phyloP scores from a whole-genome alignment of 2,888 invertebrate species.

The Pheosia gnoma region DNA sequence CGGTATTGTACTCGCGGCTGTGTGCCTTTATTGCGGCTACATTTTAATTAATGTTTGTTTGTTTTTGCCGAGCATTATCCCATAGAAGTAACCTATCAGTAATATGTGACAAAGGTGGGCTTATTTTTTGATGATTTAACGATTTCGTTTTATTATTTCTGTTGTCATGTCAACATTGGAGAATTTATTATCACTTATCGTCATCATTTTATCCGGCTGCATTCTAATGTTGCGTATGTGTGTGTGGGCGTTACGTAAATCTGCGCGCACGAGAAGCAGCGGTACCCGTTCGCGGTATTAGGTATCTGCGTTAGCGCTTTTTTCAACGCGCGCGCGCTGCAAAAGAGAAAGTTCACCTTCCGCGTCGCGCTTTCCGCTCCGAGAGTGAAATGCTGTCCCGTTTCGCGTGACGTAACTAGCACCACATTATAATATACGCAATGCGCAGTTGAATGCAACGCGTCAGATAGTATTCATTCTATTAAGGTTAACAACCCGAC shows the following conservation, averaged over 20 bases:
- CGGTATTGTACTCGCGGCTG: slow-evolving; percentile 66
- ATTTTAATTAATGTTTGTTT: slow-evolving; percentile 59
- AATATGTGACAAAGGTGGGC: background rate
- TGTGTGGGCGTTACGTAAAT: slow-evolving; percentile 38
- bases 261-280: slow-evolving; percentile 37
- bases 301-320: slow-evolving; percentile 57
- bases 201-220: background rate
- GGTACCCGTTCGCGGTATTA: slow-evolving; percentile 39
- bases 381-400: slow-evolving; percentile 83
- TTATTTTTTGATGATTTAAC: background rate
- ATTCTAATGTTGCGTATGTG: slow-evolving; percentile 1
- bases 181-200: background rate
- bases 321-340: slow-evolving; percentile 57
- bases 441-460: slow-evolving; percentile 38
- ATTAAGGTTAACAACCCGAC: slow-evolving; percentile 28
- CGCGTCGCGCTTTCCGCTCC: slow-evolving; percentile 80
- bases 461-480: slow-evolving; percentile 20
- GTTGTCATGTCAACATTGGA: background rate
- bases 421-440: slow-evolving; percentile 58
- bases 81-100: slow-evolving; percentile 21
- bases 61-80: slow-evolving; percentile 46
- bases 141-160: background rate
- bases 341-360: slow-evolving; percentile 83
- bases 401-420: slow-evolving; percentile 76
- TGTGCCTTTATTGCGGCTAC: slow-evolving; percentile 58